Conservation (phyloP, 2,888 invertebrate species). For the Cheilosia grossa region DNA sequence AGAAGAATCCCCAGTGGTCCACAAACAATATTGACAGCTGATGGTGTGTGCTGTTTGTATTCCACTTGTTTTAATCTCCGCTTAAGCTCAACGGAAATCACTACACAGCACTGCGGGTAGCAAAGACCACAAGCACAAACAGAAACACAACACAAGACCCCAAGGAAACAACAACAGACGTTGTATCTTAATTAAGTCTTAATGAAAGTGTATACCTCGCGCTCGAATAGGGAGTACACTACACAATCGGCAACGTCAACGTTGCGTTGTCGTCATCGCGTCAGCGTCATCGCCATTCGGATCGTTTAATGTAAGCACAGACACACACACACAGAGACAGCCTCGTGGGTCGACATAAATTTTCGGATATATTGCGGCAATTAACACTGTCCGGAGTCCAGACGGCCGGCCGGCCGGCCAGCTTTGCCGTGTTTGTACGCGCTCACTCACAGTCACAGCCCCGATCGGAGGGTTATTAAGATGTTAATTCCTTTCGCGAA, state of each 20-base stretch:
- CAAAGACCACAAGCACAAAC: conserved; percentile 32
- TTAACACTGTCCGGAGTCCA: conserved; percentile 62
- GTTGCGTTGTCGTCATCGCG: conserved; percentile 38
- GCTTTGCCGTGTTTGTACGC: conserved; percentile 27
- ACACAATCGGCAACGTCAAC: conserved; percentile 17
- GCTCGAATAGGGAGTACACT: conserved; percentile 16
- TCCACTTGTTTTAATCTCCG: conserved; percentile 47
- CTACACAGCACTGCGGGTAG: conserved; percentile 48
- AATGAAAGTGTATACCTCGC: conserved; percentile 57
- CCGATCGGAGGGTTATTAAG: conserved; percentile 65
- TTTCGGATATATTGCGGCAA: conserved; percentile 74
- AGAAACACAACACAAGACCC: conserved; percentile 34
- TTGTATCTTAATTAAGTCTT: conserved; percentile 74
- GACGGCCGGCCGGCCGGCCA: not conserved
- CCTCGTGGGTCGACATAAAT: conserved; percentile 73
- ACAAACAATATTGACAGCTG: conserved; percentile 62
- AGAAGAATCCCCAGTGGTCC: conserved; percentile 64
- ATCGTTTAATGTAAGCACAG: conserved; percentile 59
- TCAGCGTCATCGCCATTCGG: conserved; percentile 47
- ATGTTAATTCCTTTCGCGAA: conserved; percentile 71
- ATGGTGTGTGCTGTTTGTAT: conserved; percentile 32
- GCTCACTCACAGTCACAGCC: conserved; percentile 7
- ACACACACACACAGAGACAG: conserved; percentile 49
- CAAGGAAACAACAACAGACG: conserved; percentile 57
- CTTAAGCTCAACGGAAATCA: conserved; percentile 47